Evolutionary conservation across 2,888 invertebrate species (phyloP), one percentile per base, ranked within the genome.

Genomic region (Thymelicus lineola): DNA sequence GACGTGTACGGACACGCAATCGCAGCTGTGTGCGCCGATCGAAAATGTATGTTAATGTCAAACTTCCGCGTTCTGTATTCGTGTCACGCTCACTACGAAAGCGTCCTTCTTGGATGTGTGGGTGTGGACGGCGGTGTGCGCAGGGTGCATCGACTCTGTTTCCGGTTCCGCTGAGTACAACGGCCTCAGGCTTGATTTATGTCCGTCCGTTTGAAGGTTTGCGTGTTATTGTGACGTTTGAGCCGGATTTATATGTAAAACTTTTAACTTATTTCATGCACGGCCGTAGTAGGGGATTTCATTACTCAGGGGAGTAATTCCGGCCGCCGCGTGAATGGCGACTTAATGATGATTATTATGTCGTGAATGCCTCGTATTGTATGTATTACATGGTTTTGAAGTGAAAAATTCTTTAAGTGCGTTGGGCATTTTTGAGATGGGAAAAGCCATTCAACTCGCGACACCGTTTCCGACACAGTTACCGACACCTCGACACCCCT

Each of bases 101-200:
- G 50, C 28, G 28, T 28, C 20, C 20, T 20, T 3, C 46, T 64
- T 38, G 58, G 68, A 71, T 73, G 77, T 71, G 74, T 50, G 65
- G 72, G 70, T 66, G 14, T 6, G 35, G 55, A 63, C 72, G 73
- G 48, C 46, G 17, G 65, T 79, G 85, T 86, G 86, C 81, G 87
- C 85, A 80, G 89, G 91, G 93, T 93, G 93, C 93, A 93, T 89
- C 90, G 92, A 91, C 93, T 90, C 79, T 75, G 87, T 84, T 92
- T 91, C 92, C 92, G 86, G 86, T 84, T 86, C 83, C 85, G 86
- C 82, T 81, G 89, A 87, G 93, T 90, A 90, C 89, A 90, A 90
- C 87, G 92, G 89, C 92, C 91, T 79, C 87, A 76, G 85, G 85
- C 76, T 80, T 90, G 92, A 92, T 92, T 91, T 92, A 91, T 87